Evolutionary conservation across 2,888 invertebrate species (phyloP).

Genomic region (Lepidocyrtinus sp.): DNA sequence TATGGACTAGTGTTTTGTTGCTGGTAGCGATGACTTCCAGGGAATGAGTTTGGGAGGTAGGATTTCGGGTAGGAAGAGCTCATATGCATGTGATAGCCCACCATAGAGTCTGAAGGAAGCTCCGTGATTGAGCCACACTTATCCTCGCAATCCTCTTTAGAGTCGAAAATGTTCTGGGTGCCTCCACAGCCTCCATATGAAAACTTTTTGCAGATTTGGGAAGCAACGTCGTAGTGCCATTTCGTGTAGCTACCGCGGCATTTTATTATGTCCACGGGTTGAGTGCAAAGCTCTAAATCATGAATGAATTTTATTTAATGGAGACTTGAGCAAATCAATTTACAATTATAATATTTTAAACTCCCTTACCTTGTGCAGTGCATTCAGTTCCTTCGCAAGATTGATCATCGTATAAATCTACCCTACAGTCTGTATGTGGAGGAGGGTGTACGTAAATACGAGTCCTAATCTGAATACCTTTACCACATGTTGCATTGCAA

Average conservation of each 20-base stretch:
- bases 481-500: constrained; percentile 74
- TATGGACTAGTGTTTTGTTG: constrained; percentile 40
- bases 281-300: constrained; percentile 86
- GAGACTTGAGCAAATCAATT: not conserved
- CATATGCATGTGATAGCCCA: constrained; percentile 69
- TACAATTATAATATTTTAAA: not conserved
- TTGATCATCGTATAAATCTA: constrained; percentile 71
- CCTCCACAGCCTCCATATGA: constrained; percentile 88
- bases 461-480: constrained; percentile 76
- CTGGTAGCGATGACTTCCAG: not conserved
- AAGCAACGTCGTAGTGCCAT: constrained; percentile 86
- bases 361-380: constrained; percentile 48
- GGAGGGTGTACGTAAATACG: constrained; percentile 75
- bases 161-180: constrained; percentile 89
- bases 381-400: constrained; percentile 61
- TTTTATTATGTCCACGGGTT: constrained; percentile 84
- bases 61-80: not conserved
- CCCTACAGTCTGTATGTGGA: constrained; percentile 70
- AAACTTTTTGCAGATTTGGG: constrained; percentile 85
- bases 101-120: constrained; percentile 48
- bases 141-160: constrained; percentile 80
- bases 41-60: constrained; percentile 21
- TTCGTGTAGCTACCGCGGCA: constrained; percentile 90
- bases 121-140: constrained; percentile 76
- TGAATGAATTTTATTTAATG: constrained; percentile 6